Conservation (phyloP, 2,113 vertebrate genomes). For the Aramus guarauna region DNA sequence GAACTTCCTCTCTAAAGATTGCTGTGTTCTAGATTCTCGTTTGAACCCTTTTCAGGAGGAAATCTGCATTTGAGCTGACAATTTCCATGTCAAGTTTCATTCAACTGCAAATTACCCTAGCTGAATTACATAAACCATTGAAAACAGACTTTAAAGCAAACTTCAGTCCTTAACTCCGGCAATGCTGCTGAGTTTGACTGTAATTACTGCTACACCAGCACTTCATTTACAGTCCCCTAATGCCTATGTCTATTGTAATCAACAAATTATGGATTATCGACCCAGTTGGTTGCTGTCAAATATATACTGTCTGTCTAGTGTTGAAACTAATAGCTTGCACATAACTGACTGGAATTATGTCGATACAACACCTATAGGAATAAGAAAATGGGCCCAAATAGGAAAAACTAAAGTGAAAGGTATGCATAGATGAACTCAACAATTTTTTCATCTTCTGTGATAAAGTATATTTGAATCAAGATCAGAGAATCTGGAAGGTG, state of each 20-base stretch:
- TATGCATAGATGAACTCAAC: background rate
- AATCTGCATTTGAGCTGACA: background rate
- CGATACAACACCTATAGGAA: background rate
- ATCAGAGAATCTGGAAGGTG: background rate
- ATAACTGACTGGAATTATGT: background rate
- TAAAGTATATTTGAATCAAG: background rate
- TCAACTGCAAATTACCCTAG: background rate
- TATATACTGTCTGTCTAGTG: background rate
- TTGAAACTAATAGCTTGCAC: background rate
- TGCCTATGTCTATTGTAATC: background rate
- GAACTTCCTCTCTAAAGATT: background rate
- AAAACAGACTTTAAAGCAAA: slow-evolving; percentile 17
- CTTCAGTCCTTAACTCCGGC: background rate
- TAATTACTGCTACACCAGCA: background rate
- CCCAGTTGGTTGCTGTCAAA: background rate
- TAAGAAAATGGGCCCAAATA: background rate
- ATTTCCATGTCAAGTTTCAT: background rate
- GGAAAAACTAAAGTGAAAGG: background rate
- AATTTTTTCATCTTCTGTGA: background rate
- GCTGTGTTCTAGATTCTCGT: background rate
- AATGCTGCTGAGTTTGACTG: background rate
- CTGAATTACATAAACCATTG: background rate
- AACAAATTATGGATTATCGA: background rate
- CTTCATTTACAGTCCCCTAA: background rate
- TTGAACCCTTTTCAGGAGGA: background rate